Evolutionary conservation across 1,140 invertebrate genomes (phyloP).

Genomic region (Pectinophora gossypiella): DNA sequence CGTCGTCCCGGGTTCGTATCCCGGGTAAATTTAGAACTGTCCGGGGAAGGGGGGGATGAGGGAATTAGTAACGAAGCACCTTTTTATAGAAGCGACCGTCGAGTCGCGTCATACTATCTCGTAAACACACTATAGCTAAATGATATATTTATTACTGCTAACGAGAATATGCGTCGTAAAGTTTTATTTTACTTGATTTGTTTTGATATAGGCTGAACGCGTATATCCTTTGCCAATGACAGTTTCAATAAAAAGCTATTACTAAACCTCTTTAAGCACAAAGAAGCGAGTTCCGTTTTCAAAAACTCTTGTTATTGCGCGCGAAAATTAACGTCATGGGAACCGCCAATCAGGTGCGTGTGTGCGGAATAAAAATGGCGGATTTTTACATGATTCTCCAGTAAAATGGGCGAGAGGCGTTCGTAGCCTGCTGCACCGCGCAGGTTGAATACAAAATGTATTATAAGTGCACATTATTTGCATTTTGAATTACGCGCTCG

Average conservation of each 20-base stretch:
- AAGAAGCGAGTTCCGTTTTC: background rate
- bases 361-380: slow-evolving; percentile 59
- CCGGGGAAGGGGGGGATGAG: slow-evolving; percentile 27
- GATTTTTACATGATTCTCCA: slow-evolving; percentile 70
- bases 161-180: slow-evolving; percentile 23
- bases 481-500: slow-evolving; percentile 68
- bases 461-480: slow-evolving; percentile 68
- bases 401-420: slow-evolving; percentile 63
- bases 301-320: background rate
- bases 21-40: slow-evolving; percentile 58
- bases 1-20: slow-evolving; percentile 53
- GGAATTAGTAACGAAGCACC: slow-evolving; percentile 57
- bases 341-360: slow-evolving; percentile 60
- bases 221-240: background rate
- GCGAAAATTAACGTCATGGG: slow-evolving; percentile 66
- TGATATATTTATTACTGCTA: slow-evolving; percentile 44
- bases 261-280: too few species aligned
- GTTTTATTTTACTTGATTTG: background rate
- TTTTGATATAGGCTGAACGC: background rate
- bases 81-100: slow-evolving; percentile 65
- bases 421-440: slow-evolving; percentile 39
- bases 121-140: slow-evolving; percentile 36
- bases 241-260: too few species aligned
- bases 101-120: slow-evolving; percentile 41
- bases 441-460: slow-evolving; percentile 62